phyloP scores from a whole-genome alignment of 2,797 vertebrate species.

The Phrynocephalus vlangalii region DNA sequence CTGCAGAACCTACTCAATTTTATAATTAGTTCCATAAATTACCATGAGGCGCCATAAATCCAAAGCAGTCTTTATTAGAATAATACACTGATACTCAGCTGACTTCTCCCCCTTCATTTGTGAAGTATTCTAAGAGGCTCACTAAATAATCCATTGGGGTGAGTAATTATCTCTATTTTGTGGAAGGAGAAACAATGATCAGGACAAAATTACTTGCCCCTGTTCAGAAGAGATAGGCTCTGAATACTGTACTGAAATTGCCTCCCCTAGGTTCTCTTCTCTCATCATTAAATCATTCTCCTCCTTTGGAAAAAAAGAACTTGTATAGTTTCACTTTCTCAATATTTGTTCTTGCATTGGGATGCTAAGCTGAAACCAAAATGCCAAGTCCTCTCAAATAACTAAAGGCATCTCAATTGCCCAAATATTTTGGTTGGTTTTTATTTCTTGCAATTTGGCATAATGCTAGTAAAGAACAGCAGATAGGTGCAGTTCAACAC shows the following conservation, averaged over 20 bases:
- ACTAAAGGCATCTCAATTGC: not conserved
- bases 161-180: constrained; percentile 48
- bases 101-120: constrained; percentile 25
- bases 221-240: constrained; percentile 18
- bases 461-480: too few relatives aligned
- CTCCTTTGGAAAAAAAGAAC: not conserved
- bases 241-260: not conserved
- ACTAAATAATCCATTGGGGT: constrained; percentile 42
- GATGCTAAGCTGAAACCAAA: not conserved
- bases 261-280: not conserved
- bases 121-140: constrained; percentile 39
- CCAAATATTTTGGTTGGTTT: not conserved
- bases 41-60: constrained; percentile 58
- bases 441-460: too few relatives aligned
- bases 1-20: constrained; percentile 51
- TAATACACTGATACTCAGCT: constrained; percentile 52
- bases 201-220: constrained; percentile 38
- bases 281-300: constrained; percentile 1
- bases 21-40: constrained; percentile 74
- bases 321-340: not conserved
- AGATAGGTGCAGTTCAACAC: too few relatives aligned
- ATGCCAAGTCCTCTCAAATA: not conserved
- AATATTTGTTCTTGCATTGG: not conserved
- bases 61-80: constrained; percentile 60
- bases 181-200: constrained; percentile 33